These are phyloP conservation scores for Coelogynopora nodosa DNA, from an alignment of 2,888 invertebrate species.

Conservation along the genomic window DNA sequence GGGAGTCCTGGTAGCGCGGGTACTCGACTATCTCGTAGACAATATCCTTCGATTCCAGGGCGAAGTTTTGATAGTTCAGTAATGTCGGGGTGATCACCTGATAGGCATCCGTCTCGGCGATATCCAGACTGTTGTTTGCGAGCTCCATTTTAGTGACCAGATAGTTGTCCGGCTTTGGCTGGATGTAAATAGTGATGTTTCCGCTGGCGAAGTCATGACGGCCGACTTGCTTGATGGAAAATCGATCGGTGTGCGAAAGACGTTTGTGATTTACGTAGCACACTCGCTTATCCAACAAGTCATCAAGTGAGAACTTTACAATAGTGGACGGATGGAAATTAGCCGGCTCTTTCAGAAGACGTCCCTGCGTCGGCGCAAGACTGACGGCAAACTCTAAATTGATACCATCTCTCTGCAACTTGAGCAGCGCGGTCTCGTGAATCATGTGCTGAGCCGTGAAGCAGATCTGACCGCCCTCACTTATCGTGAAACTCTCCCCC, in stretches of 20 bases:
- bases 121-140: neutral
- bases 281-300: conserved; percentile 31
- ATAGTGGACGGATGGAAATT: neutral
- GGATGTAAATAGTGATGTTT: conserved; percentile 14
- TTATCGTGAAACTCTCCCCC: neutral
- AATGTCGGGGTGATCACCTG: neutral
- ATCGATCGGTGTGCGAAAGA: neutral
- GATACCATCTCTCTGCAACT: neutral
- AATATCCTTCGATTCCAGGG: neutral
- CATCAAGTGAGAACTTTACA: conserved; percentile 8
- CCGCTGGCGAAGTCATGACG: neutral
- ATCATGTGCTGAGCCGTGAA: neutral
- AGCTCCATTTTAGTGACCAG: conserved; percentile 8
- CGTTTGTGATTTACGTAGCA: conserved; percentile 23
- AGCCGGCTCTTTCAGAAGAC: neutral
- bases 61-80: conserved; percentile 20
- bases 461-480: conserved; percentile 26
- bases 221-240: conserved; percentile 1
- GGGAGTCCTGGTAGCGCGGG: conserved; percentile 21
- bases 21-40: conserved; percentile 17
- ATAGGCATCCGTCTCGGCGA: conserved; percentile 23
- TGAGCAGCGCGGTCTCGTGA: neutral
- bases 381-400: conserved; percentile 15
- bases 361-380: neutral
- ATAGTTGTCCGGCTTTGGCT: neutral